Evolutionary conservation across 1,140 invertebrate species (phyloP).

Genomic region (Psilanteris sp.): DNA sequence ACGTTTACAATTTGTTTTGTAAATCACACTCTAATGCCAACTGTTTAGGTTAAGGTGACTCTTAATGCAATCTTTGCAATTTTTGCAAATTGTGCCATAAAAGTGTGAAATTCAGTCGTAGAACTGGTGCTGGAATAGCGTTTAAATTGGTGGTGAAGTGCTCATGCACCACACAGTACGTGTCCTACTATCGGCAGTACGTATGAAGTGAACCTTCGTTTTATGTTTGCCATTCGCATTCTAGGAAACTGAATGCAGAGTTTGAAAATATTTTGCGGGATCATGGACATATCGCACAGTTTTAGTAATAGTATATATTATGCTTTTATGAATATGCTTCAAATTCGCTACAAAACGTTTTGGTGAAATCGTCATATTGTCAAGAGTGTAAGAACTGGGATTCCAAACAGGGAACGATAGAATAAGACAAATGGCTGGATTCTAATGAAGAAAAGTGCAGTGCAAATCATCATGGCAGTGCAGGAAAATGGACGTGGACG

Average conservation of each 20-base stretch:
- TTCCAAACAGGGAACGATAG: not conserved
- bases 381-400: not conserved
- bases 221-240: not conserved
- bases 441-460: not conserved
- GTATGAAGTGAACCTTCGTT: not conserved
- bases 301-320: not conserved
- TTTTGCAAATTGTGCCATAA: no score
- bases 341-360: not conserved
- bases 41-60: no score
- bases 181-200: no score
- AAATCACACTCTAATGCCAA: no score
- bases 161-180: no score
- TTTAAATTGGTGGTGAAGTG: no score
- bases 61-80: no score
- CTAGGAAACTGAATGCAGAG: no score
- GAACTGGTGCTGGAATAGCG: no score
- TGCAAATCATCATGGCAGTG: constrained; percentile 7
- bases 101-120: no score
- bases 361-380: not conserved
- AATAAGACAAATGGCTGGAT: constrained; percentile 1
- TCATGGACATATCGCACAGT: not conserved
- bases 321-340: constrained; percentile 2
- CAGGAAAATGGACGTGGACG: no score
- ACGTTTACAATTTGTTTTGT: no score
- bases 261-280: not conserved